Conservation (phyloP, 2,888 invertebrate species). For the Xestoiulus laeticollis region DNA sequence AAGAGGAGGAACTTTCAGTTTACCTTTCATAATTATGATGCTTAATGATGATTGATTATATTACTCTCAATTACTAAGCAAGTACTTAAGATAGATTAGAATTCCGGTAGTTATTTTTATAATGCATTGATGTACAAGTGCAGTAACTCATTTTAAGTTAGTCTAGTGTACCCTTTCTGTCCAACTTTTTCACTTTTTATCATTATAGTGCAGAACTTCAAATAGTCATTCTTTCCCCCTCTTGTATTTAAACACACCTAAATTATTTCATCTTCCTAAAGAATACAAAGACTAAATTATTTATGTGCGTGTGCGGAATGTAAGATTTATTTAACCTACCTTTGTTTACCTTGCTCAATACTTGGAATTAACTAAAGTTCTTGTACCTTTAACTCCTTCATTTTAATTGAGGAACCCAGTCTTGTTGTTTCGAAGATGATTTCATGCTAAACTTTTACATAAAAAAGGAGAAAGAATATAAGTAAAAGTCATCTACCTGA, state of each 20-base stretch:
- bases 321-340: constrained; percentile 1
- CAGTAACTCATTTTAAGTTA: not conserved
- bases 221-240: not conserved
- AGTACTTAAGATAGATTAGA: not conserved
- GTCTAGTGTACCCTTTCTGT: not conserved
- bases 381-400: not conserved
- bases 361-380: not conserved
- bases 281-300: not conserved
- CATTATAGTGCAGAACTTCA: not conserved
- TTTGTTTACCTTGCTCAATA: not conserved
- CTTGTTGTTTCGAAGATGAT: not conserved
- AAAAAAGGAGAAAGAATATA: not conserved
- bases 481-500: constrained; percentile 1
- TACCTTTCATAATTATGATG: not conserved
- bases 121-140: not conserved
- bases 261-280: not conserved
- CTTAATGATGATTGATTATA: not conserved
- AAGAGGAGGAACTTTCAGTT: not conserved
- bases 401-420: not conserved
- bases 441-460: not conserved
- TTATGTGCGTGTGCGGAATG: not conserved
- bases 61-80: not conserved
- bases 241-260: not conserved
- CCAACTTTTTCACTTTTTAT: not conserved
- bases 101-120: not conserved